A percentile compares a stretch with the other conserved stretches of the same genome.
Conservation (phyloP, 2,113 vertebrate genomes). For the Ursus arctos region DNA sequence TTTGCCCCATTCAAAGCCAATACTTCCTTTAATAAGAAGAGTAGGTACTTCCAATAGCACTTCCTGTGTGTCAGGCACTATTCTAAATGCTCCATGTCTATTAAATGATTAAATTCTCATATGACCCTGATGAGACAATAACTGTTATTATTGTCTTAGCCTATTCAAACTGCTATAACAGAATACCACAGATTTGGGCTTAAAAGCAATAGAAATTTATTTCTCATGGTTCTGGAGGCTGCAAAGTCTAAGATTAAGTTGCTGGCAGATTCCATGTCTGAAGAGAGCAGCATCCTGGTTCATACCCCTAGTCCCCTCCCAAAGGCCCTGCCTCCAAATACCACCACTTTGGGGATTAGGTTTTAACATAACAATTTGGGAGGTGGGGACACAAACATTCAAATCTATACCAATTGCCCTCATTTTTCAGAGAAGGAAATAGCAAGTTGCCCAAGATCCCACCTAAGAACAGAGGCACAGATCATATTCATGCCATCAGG, state of each 20-base stretch:
- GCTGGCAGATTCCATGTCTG: neutral
- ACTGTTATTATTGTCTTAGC: neutral
- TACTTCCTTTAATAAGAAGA: neutral
- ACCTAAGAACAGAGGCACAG: neutral
- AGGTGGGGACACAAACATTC: neutral
- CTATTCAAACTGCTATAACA: neutral
- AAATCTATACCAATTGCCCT: neutral
- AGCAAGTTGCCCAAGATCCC: neutral
- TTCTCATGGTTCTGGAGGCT: neutral
- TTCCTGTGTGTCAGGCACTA: neutral
- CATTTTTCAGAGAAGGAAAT: slow-evolving; percentile 39
- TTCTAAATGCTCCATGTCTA: neutral
- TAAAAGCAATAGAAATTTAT: neutral
- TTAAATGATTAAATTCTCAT: neutral
- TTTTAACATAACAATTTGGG: neutral
- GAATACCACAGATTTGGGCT: neutral
- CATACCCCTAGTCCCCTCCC: neutral
- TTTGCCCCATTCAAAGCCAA: neutral
- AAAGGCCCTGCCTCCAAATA: neutral
- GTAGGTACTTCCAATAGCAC: neutral
- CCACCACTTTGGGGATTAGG: neutral
- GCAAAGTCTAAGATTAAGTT: neutral
- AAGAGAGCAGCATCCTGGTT: neutral
- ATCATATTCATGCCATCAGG: neutral
- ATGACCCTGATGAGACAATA: neutral